Evolutionary conservation across 2,888 invertebrate genomes (phyloP), one percentile per base, ranked within the genome.

Genomic region (Sclerodermus sp.): DNA sequence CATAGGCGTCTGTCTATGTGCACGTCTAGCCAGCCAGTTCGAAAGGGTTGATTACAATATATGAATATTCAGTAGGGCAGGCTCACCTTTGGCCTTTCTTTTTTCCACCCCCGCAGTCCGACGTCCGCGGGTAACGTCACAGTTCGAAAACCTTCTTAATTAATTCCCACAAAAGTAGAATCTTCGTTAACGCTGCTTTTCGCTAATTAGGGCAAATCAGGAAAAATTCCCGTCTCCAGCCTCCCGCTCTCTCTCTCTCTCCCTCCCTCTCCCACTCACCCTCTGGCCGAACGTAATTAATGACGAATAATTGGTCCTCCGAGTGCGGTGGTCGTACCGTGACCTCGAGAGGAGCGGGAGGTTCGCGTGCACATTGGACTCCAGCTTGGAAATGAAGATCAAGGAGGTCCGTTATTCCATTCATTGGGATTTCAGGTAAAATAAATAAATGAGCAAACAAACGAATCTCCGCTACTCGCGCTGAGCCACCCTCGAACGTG

Each of bases 21-120:
- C 40, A 47, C 30, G 47, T 17, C 36, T 47, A 50, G 60, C 51
- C 58, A 49, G 53, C 51, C 57, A 51, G 58, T 60, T 61, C 60
- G 58, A 62, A 58, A 62, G 60, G 61, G 68, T 67, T 71, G 67
- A 76, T 76, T 76, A 74, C 71, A 76, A 76, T 76, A 75, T 66
- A 76, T 76, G 76, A 76, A 76, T 76, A 76, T 76, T 76, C 76
- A 76, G 60, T 51, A 65, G 59, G 55, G 63, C 65, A 57, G 64
- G 61, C 53, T 57, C 60, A 65, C 63, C 57, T 47, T 55, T 53
- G 51, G 54, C 38, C 49, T 50, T 56, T 58, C 49, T 57, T 50
- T 58, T 60, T 59, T 47, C 37, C 15, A 16, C 43, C 44, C 50
- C 42, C 49, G 18, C 15, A 41, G 50, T 42, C 15, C 47, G 37